phyloP scores from a whole-genome alignment of 1,140 invertebrate genomes.

The Scaptomyza pallida region DNA sequence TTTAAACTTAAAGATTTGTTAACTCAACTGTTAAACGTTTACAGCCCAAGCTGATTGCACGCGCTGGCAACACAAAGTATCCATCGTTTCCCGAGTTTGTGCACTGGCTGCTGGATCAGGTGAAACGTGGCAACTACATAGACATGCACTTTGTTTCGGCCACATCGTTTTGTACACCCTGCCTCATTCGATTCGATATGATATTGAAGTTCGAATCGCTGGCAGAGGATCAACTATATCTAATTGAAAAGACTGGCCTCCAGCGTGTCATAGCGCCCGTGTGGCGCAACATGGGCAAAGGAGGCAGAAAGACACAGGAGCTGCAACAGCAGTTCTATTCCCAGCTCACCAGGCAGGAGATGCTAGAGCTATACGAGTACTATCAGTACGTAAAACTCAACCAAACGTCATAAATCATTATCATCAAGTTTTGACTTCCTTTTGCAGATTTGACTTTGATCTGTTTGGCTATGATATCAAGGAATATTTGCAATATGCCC shows the following conservation, averaged over 20 bases:
- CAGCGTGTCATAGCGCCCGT: constrained; percentile 90
- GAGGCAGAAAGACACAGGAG: constrained; percentile 87
- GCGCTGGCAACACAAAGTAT: constrained; percentile 85
- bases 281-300: constrained; percentile 92
- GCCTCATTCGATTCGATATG: constrained; percentile 93
- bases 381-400: constrained; percentile 87
- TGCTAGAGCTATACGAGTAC: constrained; percentile 91
- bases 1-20: not conserved
- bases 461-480: constrained; percentile 92
- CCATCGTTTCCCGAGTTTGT: constrained; percentile 92
- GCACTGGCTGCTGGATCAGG: constrained; percentile 89
- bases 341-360: constrained; percentile 89
- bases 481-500: constrained; percentile 89
- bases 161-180: constrained; percentile 94
- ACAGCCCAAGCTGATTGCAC: constrained; percentile 48
- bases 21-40: not conserved
- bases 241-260: constrained; percentile 91
- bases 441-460: constrained; percentile 92
- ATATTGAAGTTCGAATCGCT: constrained; percentile 95
- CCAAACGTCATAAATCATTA: not conserved
- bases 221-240: constrained; percentile 92
- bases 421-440: constrained; percentile 25
- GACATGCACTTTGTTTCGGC: constrained; percentile 97
- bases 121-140: constrained; percentile 86
- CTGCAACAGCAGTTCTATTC: constrained; percentile 90